A percentile compares a stretch with the other conserved stretches of the same genome.
Evolutionary conservation across 2,888 invertebrate genomes (phyloP).

Genomic region (Drosophila parthenogenetica): DNA sequence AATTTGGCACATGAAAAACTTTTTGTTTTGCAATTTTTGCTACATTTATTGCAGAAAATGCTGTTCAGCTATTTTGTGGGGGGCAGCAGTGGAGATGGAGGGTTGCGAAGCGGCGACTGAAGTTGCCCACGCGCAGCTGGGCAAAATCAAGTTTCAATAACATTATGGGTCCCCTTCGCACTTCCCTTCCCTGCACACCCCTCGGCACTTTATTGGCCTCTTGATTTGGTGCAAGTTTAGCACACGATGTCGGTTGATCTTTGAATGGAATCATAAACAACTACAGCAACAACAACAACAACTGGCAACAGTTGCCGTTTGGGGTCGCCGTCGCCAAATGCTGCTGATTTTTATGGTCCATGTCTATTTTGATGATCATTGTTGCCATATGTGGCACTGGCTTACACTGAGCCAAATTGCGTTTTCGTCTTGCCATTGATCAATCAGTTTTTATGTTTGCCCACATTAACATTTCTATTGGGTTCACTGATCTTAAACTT

Average conservation of each 20-base stretch:
- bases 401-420: constrained; percentile 38
- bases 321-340: constrained; percentile 27
- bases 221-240: constrained; percentile 56
- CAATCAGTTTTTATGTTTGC: constrained; percentile 11
- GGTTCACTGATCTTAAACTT: constrained; percentile 29
- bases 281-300: constrained; percentile 18
- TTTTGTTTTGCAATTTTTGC: constrained; percentile 43
- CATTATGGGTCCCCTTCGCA: not conserved
- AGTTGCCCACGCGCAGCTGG: constrained; percentile 58
- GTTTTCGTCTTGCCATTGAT: constrained; percentile 11
- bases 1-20: constrained; percentile 46
- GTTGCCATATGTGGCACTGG: constrained; percentile 37
- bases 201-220: constrained; percentile 25
- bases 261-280: constrained; percentile 46
- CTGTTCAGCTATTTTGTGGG: constrained; percentile 17
- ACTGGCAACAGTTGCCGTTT: constrained; percentile 42
- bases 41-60: constrained; percentile 29
- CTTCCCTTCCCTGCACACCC: not conserved
- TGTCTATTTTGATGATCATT: constrained; percentile 23
- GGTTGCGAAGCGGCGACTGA: not conserved
- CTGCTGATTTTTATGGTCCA: constrained; percentile 30
- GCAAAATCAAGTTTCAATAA: constrained; percentile 58
- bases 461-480: constrained; percentile 12
- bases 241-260: constrained; percentile 42
- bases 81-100: not conserved